Base-by-base conservation (phyloP, 92 coral and sea anemone genomes). In the Phenganax marumi region DNA sequence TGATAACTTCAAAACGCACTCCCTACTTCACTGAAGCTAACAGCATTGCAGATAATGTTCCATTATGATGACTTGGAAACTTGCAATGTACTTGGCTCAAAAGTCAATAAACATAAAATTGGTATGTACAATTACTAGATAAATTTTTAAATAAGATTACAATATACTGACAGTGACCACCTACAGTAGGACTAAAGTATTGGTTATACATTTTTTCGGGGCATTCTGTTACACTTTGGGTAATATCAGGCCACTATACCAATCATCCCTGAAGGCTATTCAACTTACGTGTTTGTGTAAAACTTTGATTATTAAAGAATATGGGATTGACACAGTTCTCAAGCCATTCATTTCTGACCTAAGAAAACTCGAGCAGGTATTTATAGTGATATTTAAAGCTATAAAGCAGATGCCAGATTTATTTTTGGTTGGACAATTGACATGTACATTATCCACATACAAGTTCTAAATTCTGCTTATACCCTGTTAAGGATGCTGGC, bases 221-320 rank as follows among this genome's bases (percentile, higher is more conserved):
- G 66, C 66, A 60, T 60, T 60, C 66, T 60, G 14, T 19, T 60
- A 60, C 66, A 60, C 66, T 16, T 16, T 16, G 66, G 66, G 66
- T 19, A 60, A 60, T 60, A 60, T 60, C 21, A 60, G 21, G 22
- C 50, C 52, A 7, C 24, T 23, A n/a, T 8, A 68, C 26, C 52
- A 17, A 17, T 68, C 52, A 68, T 68, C 74, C 9, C 22, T 47
- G 49, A 47, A 68, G 5, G 50, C 74, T 47, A 68, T 68, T 47
- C 74, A 68, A 49, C 52, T 68, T 26, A 49, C 22, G 14, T 26
- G 50, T 13, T 24, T 68, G 12, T 26, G 49, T 0, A 68, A 10
- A 26, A 68, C 50, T 12, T 26, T 14, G 22, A 4, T 8, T 23
- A 3, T 68, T 13, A 68, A 68, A 14, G 52, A 26, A 68, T 68